Conservation (phyloP, 2,888 invertebrate genomes). For the Euplexia lucipara region DNA sequence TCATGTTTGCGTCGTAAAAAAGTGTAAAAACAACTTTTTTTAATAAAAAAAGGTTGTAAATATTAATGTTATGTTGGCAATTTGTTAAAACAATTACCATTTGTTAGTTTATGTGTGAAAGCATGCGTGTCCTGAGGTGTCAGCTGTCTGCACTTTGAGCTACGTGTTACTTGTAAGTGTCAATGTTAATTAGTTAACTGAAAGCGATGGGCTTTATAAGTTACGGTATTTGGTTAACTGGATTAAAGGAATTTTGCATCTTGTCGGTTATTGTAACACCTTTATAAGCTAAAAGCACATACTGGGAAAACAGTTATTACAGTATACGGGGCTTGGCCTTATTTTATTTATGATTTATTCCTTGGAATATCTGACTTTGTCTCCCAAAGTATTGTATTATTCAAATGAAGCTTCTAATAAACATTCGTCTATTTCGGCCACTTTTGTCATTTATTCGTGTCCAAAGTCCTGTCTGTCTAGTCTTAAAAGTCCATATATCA, state of each 20-base stretch:
- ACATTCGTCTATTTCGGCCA: neutral
- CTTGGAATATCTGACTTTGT: no score
- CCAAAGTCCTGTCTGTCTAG: conserved; percentile 1
- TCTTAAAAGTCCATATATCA: neutral
- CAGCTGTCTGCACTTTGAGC: conserved; percentile 31
- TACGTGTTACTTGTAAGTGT: conserved; percentile 15
- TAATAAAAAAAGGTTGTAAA: conserved; percentile 3
- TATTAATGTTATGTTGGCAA: conserved; percentile 38
- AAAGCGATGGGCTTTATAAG: neutral
- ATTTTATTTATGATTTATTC: no score
- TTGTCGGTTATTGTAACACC: neutral
- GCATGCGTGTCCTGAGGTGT: conserved; percentile 24
- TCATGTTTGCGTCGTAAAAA: conserved; percentile 42
- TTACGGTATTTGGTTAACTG: neutral
- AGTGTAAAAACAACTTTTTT: conserved; percentile 23
- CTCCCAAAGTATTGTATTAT: neutral
- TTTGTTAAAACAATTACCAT: conserved; percentile 43
- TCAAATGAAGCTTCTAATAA: neutral
- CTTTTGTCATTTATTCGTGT: neutral
- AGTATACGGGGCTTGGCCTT: no score
- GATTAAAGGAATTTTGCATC: neutral
- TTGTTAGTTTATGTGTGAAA: conserved; percentile 41
- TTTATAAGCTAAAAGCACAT: neutral
- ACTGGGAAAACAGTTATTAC: neutral
- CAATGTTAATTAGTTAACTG: conserved; percentile 9